phyloP scores from a whole-genome alignment of 2,888 invertebrate species.

The Sinelater perroti region DNA sequence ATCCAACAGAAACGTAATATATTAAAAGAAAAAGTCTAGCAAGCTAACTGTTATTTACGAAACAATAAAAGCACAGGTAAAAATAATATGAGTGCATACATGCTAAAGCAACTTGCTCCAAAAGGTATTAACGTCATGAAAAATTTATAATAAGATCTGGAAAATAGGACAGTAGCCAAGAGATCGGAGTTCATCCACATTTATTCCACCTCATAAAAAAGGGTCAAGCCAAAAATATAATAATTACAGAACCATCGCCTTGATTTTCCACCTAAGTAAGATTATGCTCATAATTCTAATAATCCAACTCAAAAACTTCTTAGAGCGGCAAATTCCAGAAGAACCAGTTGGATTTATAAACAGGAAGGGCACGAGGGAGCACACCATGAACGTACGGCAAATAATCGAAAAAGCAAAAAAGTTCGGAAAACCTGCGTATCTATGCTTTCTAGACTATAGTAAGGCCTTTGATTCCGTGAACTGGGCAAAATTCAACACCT shows the following conservation, averaged over 20 bases:
- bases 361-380: too few relatives aligned
- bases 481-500: too few relatives aligned
- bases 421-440: conserved; percentile 4
- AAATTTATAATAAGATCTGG: conserved; percentile 3
- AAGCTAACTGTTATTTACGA: neutral
- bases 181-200: too few relatives aligned
- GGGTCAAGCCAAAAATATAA: too few relatives aligned
- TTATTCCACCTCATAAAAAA: too few relatives aligned
- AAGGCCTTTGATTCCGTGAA: too few relatives aligned
- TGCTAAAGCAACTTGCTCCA: too few relatives aligned
- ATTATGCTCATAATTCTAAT: neutral
- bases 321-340: too few relatives aligned
- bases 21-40: neutral
- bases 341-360: neutral
- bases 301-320: neutral
- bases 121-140: too few relatives aligned
- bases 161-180: too few relatives aligned
- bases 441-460: conserved; percentile 2
- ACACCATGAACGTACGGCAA: neutral
- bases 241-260: too few relatives aligned
- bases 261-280: too few relatives aligned
- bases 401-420: conserved; percentile 6
- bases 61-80: conserved; percentile 1
- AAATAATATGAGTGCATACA: conserved; percentile 1
- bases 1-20: neutral